Percentiles rank a stretch among this genome's conserved stretches.
Conservation (phyloP, 2,113 vertebrate genomes). For the Polypterus senegalus region DNA sequence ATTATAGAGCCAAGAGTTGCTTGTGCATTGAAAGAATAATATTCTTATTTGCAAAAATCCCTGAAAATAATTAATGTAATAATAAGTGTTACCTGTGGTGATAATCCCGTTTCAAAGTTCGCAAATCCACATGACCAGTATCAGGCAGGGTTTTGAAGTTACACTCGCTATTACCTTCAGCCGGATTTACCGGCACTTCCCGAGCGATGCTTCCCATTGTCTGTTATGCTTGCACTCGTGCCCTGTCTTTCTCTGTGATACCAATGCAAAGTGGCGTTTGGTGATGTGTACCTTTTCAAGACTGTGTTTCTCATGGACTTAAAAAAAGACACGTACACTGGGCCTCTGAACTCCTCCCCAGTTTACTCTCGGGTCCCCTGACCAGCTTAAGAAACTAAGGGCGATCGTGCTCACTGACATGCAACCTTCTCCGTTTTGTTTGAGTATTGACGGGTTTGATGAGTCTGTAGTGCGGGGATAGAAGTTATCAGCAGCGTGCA, state of each 20-base stretch:
- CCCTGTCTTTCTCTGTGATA: not conserved
- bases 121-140: conserved; percentile 11
- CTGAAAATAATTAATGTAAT: too few species aligned
- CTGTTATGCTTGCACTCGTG: not conserved
- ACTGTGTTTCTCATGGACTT: too few species aligned
- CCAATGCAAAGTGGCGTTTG: not conserved
- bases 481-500: conserved; percentile 5
- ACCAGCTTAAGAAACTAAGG: not conserved
- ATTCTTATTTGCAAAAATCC: not conserved
- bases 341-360: conserved; percentile 8
- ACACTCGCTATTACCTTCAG: conserved; percentile 3
- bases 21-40: not conserved
- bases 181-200: conserved; percentile 7
- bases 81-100: conserved; percentile 45
- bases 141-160: conserved; percentile 8
- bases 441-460: not conserved
- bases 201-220: conserved; percentile 26
- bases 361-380: not conserved
- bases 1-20: not conserved
- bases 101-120: conserved; percentile 22
- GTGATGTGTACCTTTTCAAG: too few species aligned
- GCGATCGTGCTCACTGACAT: not conserved
- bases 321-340: conserved; percentile 7
- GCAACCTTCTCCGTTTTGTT: not conserved
- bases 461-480: not conserved